Evolutionary conservation across 2,888 invertebrate genomes (phyloP), one percentile per base, ranked within the genome.

Genomic region (Sminthurinus aureus): DNA sequence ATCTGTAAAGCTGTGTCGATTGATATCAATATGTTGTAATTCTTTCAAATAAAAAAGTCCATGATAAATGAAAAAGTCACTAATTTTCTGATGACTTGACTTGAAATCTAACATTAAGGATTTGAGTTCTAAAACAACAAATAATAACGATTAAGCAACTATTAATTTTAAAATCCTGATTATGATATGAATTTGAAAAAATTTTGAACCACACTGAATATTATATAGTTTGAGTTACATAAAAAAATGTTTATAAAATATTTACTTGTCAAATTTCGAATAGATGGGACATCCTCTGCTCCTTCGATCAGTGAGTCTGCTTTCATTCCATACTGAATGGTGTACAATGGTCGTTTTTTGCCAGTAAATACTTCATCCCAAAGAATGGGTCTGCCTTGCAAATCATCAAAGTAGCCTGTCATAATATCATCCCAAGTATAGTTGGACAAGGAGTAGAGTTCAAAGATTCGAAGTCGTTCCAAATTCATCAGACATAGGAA

Each of bases 11-110:
- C 79, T 82, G 77, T 84, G 82, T 64, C 69, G 71, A 18, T 18
- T 78, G 58, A 78, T 73, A 78, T 85, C 82, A 84, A 79, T 71
- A 80, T 83, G 84, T 79, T 85, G 84, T 80, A 84, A 83, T 24
- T 78, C 24, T 24, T n/a, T 78, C 58, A 78, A 26, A 24, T 78
- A 24, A n/a, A 78, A 24, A 13, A 78, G 24, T 8, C 78, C 78
- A 64, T 78, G 78, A 58, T 78, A 78, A 13, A 78, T 78, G 22
- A 78, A 78, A n/a, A 78, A 78, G 22, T 78, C 78, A 2, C 64
- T 64, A 4, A 78, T 18, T 78, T 64, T 64, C 64, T 78, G 22
- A 51, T 76, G 52, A 12, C 64, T 64, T 3, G 78, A 64, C 64
- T 78, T 78, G 20, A 78, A 78, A 26, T 78, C 78, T 64, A 78